phyloP scores from a whole-genome alignment of 2,888 invertebrate genomes.

The Polylopha cassiicola region DNA sequence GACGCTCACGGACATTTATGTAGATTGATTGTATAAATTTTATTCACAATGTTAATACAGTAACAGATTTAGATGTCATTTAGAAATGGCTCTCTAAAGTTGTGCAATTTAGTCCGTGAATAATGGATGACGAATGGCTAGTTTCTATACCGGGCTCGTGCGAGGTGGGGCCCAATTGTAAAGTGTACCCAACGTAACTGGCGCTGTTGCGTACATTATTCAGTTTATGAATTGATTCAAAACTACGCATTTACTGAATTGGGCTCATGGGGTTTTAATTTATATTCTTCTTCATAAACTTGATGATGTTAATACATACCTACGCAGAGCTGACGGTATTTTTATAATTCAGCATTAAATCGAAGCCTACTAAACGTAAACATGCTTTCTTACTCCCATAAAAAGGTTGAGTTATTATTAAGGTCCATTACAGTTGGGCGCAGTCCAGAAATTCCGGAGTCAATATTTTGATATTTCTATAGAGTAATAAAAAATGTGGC shows the following conservation, averaged over 20 bases:
- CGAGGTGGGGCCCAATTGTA: conserved; percentile 64
- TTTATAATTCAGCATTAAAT: no score
- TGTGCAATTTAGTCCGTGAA: conserved; percentile 77
- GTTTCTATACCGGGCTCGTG: conserved; percentile 64
- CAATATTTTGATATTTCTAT: conserved; percentile 64
- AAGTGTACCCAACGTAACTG: conserved; percentile 35
- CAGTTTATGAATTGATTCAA: conserved; percentile 14
- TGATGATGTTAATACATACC: no score
- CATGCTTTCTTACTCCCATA: no score
- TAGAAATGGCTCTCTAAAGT: conserved; percentile 77
- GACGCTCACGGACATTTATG: conserved; percentile 77
- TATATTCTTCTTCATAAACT: no score
- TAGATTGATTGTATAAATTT: conserved; percentile 78
- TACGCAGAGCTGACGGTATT: no score
- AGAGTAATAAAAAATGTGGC: conserved; percentile 53
- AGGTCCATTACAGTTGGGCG: conserved; percentile 31
- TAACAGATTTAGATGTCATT: conserved; percentile 78
- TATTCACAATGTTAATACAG: conserved; percentile 78
- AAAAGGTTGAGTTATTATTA: no score
- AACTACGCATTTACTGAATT: background rate
- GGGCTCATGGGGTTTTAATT: no score
- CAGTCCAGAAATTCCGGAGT: conserved; percentile 52
- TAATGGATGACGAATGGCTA: conserved; percentile 75
- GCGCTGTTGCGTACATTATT: conserved; percentile 11
- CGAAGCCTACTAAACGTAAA: no score